phyloP scores from a whole-genome alignment of 2,113 vertebrate species.

The Henicopernis longicauda region DNA sequence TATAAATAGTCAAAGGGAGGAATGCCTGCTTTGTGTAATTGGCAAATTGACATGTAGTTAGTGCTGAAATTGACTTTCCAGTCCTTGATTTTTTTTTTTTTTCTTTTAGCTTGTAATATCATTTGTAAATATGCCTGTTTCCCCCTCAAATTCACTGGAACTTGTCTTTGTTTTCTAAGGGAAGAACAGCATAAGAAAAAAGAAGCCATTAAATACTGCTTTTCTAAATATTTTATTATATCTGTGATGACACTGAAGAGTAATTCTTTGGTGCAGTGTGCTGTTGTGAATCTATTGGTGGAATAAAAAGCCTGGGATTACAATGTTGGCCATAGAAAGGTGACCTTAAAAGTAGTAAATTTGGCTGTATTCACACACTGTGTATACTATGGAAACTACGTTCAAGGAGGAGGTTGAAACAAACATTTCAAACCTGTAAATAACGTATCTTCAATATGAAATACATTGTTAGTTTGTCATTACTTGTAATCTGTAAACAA shows the following conservation, averaged over 20 bases:
- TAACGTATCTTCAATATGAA: neutral
- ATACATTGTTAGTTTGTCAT: rapidly evolving
- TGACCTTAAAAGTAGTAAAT: neutral
- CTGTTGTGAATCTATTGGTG: neutral
- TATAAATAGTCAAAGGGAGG: neutral
- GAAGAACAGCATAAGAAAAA: neutral
- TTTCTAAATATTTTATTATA: neutral
- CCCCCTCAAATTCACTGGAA: neutral
- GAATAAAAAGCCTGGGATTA: neutral
- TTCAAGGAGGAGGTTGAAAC: neutral
- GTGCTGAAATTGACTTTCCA: neutral
- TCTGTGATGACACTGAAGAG: neutral
- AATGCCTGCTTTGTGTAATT: neutral
- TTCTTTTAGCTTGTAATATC: neutral
- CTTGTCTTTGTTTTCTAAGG: neutral
- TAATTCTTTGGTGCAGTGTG: neutral
- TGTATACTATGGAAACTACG: neutral
- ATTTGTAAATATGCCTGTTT: neutral
- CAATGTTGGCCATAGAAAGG: neutral
- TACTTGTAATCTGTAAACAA: neutral
- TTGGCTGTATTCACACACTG: neutral
- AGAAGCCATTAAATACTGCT: neutral
- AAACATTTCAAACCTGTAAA: neutral
- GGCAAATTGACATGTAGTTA: neutral
- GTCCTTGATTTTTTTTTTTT: neutral